Percentiles rank a stretch among this genome's conserved stretches.
phyloP scores from a whole-genome alignment of 2,888 invertebrate genomes.

The Julus scanicus region DNA sequence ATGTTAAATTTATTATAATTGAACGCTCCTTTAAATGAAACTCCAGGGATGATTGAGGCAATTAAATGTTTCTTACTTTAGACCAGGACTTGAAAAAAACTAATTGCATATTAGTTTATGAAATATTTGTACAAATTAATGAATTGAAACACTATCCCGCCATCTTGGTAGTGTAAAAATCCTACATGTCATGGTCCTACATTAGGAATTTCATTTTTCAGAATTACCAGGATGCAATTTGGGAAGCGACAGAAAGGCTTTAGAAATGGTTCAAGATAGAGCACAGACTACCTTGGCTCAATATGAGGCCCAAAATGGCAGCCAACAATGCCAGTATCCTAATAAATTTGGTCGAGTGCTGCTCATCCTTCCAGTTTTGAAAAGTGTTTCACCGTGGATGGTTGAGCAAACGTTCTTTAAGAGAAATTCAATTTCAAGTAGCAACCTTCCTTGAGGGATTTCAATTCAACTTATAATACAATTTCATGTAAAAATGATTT shows the following conservation, averaged over 20 bases:
- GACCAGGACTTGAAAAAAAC: no score
- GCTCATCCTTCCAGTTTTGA: conserved; percentile 53
- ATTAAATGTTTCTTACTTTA: no score
- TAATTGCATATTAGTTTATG: no score
- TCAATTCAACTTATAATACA: neutral
- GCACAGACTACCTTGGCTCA: conserved; percentile 56
- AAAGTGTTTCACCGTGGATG: conserved; percentile 52
- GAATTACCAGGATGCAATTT: conserved; percentile 51
- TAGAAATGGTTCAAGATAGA: conserved; percentile 56
- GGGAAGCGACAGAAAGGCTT: conserved; percentile 20
- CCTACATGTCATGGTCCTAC: no score
- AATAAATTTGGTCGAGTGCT: conserved; percentile 56
- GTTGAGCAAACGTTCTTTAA: conserved; percentile 55
- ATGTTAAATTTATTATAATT: no score
- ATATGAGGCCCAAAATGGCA: conserved; percentile 54
- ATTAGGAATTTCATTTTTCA: conserved; percentile 20
- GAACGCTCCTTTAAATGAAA: no score
- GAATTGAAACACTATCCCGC: no score
- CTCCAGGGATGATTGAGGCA: no score
- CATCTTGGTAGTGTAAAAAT: no score
- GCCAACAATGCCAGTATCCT: conserved; percentile 55
- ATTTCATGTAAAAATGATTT: conserved; percentile 34
- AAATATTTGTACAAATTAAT: no score
- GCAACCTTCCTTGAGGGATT: conserved; percentile 44
- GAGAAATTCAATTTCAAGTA: conserved; percentile 53